A percentile compares a stretch with the other conserved stretches of the same genome.
phyloP scores from a whole-genome alignment of 2,113 vertebrate species.

The Zapus hudsonius region DNA sequence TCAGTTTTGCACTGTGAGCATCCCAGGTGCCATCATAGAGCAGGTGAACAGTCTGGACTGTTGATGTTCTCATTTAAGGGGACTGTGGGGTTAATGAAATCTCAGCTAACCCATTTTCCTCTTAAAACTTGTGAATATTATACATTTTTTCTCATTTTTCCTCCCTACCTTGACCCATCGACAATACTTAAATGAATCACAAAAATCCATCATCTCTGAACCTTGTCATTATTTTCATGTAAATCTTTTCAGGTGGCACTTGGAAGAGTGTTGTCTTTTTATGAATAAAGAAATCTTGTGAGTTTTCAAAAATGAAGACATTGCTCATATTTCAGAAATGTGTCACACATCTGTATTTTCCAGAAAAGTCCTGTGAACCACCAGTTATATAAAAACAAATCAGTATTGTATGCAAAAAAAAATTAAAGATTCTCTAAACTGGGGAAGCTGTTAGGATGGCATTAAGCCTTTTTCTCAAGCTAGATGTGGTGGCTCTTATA shows the following conservation, averaged over 20 bases:
- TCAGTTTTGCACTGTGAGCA: neutral
- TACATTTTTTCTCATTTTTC: neutral
- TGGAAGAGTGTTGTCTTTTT: neutral
- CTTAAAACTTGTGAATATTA: neutral
- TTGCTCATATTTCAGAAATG: conserved; percentile 1
- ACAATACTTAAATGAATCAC: neutral
- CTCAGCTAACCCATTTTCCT: neutral
- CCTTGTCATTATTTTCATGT: neutral
- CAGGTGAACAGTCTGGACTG: neutral
- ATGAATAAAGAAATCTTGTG: neutral
- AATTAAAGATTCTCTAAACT: neutral
- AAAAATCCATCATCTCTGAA: neutral
- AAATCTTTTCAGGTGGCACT: neutral
- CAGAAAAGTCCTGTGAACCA: neutral
- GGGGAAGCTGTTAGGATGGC: neutral
- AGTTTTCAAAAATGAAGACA: neutral
- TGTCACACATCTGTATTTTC: neutral
- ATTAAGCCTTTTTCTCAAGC: neutral
- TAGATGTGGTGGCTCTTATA: neutral
- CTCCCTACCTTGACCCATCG: neutral
- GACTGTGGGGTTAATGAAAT: neutral
- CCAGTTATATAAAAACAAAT: neutral
- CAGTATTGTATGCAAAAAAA: neutral
- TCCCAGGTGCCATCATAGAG: neutral
- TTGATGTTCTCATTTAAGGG: neutral